Conservation (phyloP, 2,888 invertebrate species). For the Polylopha cassiicola region DNA sequence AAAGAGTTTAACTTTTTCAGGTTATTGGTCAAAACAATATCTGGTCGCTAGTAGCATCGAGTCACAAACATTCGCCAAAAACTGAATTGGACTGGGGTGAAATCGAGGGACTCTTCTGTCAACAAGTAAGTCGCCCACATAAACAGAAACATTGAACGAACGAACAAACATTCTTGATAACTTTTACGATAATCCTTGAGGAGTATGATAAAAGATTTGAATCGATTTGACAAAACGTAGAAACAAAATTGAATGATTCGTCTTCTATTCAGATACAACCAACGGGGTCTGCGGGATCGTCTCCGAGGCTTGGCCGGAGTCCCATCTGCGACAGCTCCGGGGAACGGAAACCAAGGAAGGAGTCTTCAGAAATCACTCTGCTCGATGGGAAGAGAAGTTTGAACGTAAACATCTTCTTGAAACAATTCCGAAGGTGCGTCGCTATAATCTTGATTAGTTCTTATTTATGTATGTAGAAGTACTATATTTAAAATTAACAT, state of each 20-base stretch:
- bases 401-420: conserved; percentile 98
- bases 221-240: background rate
- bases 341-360: conserved; percentile 84
- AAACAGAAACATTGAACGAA: background rate
- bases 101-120: conserved; percentile 96
- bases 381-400: conserved; percentile 95
- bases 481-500: background rate
- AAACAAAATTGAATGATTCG: background rate
- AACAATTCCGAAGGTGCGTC: conserved; percentile 93
- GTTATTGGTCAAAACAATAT: conserved; percentile 94
- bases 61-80: conserved; percentile 89
- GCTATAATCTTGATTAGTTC: background rate
- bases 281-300: conserved; percentile 69
- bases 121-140: conserved; percentile 80
- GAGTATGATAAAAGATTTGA: background rate
- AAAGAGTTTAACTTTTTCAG: too few relatives aligned
- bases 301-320: conserved; percentile 63
- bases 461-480: too few relatives aligned
- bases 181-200: background rate
- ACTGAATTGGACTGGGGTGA: conserved; percentile 94
- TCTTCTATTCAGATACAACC: conserved; percentile 51
- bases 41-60: conserved; percentile 93
- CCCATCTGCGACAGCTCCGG: conserved; percentile 66
- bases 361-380: conserved; percentile 90
- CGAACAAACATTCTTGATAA: background rate